A percentile compares a stretch with the other conserved stretches of the same genome.
Evolutionary conservation across 2,888 invertebrate species (phyloP).

Genomic region (Sturmia bella): DNA sequence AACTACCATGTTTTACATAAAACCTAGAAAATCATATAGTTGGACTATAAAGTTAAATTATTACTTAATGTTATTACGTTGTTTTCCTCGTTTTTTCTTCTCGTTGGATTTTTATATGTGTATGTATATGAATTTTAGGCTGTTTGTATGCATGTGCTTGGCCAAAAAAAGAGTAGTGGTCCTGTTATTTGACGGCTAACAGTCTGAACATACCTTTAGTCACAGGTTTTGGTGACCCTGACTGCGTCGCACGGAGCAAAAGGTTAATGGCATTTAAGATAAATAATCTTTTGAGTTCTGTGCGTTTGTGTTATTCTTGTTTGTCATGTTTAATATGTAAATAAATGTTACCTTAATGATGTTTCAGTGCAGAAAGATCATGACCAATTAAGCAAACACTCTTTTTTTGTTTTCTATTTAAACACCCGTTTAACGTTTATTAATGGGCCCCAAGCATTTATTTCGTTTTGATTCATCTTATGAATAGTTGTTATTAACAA

Average conservation of each 20-base stretch:
- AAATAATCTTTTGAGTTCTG: neutral
- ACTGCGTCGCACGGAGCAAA: constrained; percentile 44
- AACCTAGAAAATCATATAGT: too few species aligned
- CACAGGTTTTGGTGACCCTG: too few species aligned
- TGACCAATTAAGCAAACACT: constrained; percentile 38
- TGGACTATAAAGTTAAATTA: too few species aligned
- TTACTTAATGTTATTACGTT: too few species aligned
- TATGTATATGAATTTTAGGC: too few species aligned
- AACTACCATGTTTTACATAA: too few species aligned
- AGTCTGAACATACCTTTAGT: too few species aligned
- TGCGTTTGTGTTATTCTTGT: constrained; percentile 27
- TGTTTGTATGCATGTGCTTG: too few species aligned
- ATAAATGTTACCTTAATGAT: constrained; percentile 37
- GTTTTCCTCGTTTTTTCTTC: too few species aligned
- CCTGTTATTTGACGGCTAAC: too few species aligned
- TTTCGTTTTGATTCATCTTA: neutral
- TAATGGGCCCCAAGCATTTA: neutral
- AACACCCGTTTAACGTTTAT: neutral
- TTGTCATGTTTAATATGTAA: constrained; percentile 40
- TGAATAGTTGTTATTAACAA: neutral
- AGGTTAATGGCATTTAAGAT: constrained; percentile 42
- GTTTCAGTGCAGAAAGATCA: constrained; percentile 43
- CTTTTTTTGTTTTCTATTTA: constrained; percentile 1
- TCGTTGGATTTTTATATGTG: too few species aligned
- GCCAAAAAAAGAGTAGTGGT: too few species aligned